Conservation (phyloP, 2,113 vertebrate species). For the Psephotus haematonotus region DNA sequence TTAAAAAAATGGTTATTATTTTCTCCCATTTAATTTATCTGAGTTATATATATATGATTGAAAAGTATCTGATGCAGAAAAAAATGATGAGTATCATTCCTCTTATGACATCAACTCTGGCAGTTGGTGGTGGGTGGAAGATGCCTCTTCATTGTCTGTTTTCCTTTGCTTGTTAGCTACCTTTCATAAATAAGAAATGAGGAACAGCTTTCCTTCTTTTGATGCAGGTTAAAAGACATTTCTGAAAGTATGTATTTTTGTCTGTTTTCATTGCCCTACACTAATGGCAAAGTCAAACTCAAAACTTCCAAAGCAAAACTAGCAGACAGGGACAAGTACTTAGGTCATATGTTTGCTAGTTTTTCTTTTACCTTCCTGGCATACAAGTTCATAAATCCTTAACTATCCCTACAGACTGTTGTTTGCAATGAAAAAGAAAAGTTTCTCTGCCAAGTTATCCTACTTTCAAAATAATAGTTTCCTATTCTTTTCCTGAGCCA, state of each 20-base stretch:
- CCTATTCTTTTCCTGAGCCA: background rate
- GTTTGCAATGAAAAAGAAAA: background rate
- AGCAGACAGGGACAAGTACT: background rate
- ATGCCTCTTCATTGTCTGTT: background rate
- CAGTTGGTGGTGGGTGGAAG: background rate
- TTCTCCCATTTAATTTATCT: background rate
- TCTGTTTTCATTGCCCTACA: background rate
- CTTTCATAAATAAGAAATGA: constrained; percentile 44
- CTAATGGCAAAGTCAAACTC: background rate
- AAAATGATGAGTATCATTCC: background rate
- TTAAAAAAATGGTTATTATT: background rate
- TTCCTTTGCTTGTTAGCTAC: background rate
- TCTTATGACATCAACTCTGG: background rate
- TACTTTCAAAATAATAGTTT: background rate
- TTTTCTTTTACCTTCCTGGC: background rate
- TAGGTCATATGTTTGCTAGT: background rate
- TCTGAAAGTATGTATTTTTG: background rate
- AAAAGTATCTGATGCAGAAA: background rate
- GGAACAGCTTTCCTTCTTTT: background rate
- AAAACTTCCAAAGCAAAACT: background rate
- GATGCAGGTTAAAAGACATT: background rate
- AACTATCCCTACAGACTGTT: background rate
- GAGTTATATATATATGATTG: background rate
- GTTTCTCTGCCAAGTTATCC: background rate
- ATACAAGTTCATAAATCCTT: background rate